Percentiles rank a stretch among this genome's conserved stretches.
Evolutionary conservation across 37 sponge, comb jelly and placozoan species (phyloP).

Genomic region (Agelas oroides): DNA sequence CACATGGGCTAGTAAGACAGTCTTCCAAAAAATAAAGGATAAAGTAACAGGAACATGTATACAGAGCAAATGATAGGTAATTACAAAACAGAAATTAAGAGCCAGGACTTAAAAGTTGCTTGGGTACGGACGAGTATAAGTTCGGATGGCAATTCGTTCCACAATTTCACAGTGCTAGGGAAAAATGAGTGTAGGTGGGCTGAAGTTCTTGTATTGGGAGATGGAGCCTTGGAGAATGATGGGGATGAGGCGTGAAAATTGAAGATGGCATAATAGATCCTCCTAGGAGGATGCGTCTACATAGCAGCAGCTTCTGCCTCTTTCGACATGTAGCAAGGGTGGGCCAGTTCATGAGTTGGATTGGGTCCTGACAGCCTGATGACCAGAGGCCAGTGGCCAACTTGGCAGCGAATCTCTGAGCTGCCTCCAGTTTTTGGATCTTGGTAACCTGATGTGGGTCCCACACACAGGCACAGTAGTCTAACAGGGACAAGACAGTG

Average conservation of each 20-base stretch:
- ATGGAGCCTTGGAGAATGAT: neutral
- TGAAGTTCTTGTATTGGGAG: neutral
- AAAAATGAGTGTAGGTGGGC: neutral
- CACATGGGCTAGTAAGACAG: too few relatives aligned
- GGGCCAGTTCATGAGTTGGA: neutral
- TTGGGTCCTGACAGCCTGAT: neutral
- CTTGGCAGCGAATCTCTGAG: slow-evolving; percentile 2
- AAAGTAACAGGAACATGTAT: too few relatives aligned
- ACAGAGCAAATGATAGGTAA: too few relatives aligned
- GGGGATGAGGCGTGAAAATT: neutral
- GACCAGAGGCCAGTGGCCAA: slow-evolving; percentile 5
- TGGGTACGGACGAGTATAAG: too few relatives aligned
- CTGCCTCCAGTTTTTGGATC: neutral
- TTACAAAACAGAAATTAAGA: too few relatives aligned
- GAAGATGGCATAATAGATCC: neutral
- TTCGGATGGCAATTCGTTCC: neutral
- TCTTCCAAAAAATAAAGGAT: too few relatives aligned
- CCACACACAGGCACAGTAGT: slow-evolving; percentile 26
- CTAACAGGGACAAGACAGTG: slow-evolving; percentile 6
- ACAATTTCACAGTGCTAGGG: neutral
- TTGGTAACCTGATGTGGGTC: neutral
- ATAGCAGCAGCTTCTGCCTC: neutral
- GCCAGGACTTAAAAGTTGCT: too few relatives aligned
- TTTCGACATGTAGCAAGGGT: neutral
- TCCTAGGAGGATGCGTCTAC: neutral